Base-by-base conservation (phyloP, 2,113 vertebrate genomes). In the Syngnathus scovelli region DNA sequence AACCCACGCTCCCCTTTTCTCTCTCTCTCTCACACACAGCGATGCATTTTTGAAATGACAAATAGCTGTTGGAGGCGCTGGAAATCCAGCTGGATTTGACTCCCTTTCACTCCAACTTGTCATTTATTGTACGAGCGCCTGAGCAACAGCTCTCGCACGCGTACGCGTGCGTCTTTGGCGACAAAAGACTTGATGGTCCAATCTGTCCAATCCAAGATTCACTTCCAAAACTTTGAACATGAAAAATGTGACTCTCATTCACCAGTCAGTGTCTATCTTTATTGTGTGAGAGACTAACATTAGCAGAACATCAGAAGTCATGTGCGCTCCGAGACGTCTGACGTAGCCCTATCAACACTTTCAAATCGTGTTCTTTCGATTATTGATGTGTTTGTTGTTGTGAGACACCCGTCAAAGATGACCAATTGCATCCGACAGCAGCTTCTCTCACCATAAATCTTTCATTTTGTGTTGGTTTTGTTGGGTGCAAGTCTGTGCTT, bases 391-490 rank as follows among this genome's bases (percentile, higher is more conserved):
- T 4, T 7, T 8, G 9, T 41, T 41, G 6, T 39, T 39, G 38
- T 39, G 6, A 8, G 9, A 9, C 9, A 77, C 33, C 71, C 49
- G 74, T 85, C 75, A 85, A 74, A 73, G 68, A 71, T 63, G 68
- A 80, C 12, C 38, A 16, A 78, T 73, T 54, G 65, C 86, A 86
- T 85, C 69, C 88, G 76, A 82, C 66, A 46, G 41, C 63, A 78
- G 77, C 78, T 67, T 76, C 76, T 79, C 77, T 79, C 70, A 75
- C 80, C 76, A 69, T 83, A 78, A 58, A 85, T 85, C 68, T 84
- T 80, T 74, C 74, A 74, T 73, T 64, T 60, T 73, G 74, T 43
- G 73, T 78, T 39, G 48, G 21, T 64, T 46, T 64, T 48, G 13
- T 15, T 71, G 60, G 66, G 8, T 67, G 36, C 27, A 46, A 51